Evolutionary conservation across 2,888 invertebrate species (phyloP), one percentile per base, ranked within the genome.

Genomic region (Drosophila suboccidentalis): DNA sequence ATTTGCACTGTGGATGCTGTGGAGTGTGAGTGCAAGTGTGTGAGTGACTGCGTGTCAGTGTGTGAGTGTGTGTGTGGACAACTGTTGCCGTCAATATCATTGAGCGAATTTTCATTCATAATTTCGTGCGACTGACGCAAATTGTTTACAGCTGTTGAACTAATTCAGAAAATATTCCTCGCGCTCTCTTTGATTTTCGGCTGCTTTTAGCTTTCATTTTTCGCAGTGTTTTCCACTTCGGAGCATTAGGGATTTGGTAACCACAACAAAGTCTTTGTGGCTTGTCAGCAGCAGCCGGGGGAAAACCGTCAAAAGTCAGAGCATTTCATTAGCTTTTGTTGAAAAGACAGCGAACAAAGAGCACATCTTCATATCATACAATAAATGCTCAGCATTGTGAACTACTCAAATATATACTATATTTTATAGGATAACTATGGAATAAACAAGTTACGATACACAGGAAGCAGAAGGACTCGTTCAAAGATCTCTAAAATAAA

Each of bases 51-150:
- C 15, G 29, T 44, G 44, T 17, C 19, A 19, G n/a, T 36, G 1
- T 19, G 34, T 38, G 39, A 39, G n/a, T 50, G 32, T 38, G 36
- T 11, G 36, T 51, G 39, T 29, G 46, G 26, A 43, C 76, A 78
- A 73, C 78, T 80, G 78, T 80, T 78, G 78, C 58, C 49, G 44
- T 64, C 19, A 29, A 10, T 41, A 49, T 47, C 76, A 65, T 63
- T 49, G 44, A 19, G 36, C 59, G 41, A 43, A 46, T 41, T 73
- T 73, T 67, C 77, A 77, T 77, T 77, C 79, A 77, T 65, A 32
- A 57, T 49, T 62, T 47, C 36, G 26, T 3, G 43, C 43, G 17
- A 34, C 11, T 43, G 38, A 13, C 17, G 5, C 17, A 57, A 36
- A 29, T 10, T 50, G 32, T 64, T 47, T n/a, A 15, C 55, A 44